phyloP scores from a whole-genome alignment of 2,888 invertebrate genomes.

The Drosophila nr. perissopoda region DNA sequence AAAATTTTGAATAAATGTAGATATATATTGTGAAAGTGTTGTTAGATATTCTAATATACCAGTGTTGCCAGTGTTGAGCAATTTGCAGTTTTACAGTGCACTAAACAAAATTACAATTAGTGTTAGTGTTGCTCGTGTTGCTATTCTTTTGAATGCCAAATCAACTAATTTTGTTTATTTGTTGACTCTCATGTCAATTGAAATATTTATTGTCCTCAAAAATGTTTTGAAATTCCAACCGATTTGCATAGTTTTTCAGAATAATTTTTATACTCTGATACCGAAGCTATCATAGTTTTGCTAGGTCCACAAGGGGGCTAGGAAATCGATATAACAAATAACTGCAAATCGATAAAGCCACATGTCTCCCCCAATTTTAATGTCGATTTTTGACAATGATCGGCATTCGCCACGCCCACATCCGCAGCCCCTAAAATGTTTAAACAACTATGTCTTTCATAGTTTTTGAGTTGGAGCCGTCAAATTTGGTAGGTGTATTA shows the following conservation, averaged over 20 bases:
- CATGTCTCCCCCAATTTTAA: background rate
- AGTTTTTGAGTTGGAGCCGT: background rate
- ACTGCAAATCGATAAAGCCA: background rate
- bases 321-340: background rate
- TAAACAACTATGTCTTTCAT: background rate
- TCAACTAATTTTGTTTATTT: slow-evolving; percentile 14
- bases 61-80: slow-evolving; percentile 34
- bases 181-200: slow-evolving; percentile 24
- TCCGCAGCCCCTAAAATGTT: background rate
- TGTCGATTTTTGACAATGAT: background rate
- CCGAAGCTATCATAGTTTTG: background rate
- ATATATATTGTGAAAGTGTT: background rate
- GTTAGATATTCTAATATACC: slow-evolving; percentile 9
- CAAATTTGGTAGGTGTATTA: background rate
- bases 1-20: background rate
- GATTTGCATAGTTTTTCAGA: slow-evolving; percentile 15
- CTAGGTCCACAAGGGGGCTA: background rate
- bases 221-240: slow-evolving; percentile 45
- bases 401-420: background rate
- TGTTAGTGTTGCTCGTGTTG: slow-evolving; percentile 9
- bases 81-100: slow-evolving; percentile 27
- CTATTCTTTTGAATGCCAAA: background rate
- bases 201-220: slow-evolving; percentile 81
- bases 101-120: background rate
- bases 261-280: background rate